Percentiles rank a stretch among this genome's conserved stretches.
Evolutionary conservation across 1,140 invertebrate genomes (phyloP).

Genomic region (Holcopasites calliopsidis): DNA sequence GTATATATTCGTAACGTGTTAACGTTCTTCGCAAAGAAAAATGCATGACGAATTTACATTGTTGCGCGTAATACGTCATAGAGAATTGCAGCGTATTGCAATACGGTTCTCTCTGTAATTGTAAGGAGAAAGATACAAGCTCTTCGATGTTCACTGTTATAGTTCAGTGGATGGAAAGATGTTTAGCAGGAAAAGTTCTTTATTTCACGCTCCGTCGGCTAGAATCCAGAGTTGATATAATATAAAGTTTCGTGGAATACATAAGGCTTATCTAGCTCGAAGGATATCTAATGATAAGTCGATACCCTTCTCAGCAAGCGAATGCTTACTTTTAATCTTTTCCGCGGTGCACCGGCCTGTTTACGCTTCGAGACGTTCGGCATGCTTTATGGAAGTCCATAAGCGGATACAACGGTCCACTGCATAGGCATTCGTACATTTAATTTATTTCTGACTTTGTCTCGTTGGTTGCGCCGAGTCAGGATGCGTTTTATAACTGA

Average conservation of each 20-base stretch:
- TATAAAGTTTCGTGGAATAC: neutral
- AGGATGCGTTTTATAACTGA: constrained; percentile 5
- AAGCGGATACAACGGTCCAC: constrained; percentile 57
- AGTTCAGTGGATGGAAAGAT: constrained; percentile 6
- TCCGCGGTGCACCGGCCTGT: constrained; percentile 12
- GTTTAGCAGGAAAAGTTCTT: neutral
- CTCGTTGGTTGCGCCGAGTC: constrained; percentile 20
- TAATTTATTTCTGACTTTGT: constrained; percentile 54
- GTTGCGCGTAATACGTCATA: too few species aligned
- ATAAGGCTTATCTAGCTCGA: neutral
- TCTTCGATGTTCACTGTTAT: neutral
- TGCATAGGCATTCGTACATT: constrained; percentile 50
- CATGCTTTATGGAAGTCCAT: constrained; percentile 49
- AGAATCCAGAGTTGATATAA: neutral
- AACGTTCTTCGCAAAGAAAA: too few species aligned
- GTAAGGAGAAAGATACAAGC: too few species aligned
- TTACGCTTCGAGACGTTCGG: constrained; percentile 49
- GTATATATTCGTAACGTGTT: too few species aligned
- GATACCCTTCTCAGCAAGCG: neutral
- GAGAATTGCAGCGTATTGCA: too few species aligned
- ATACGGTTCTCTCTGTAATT: too few species aligned
- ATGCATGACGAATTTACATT: too few species aligned
- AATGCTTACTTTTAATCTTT: constrained; percentile 35
- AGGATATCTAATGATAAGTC: neutral
- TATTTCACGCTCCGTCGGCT: constrained; percentile 10